Conservation (phyloP, 2,113 vertebrate species). For the Onychostruthus taczanowskii region DNA sequence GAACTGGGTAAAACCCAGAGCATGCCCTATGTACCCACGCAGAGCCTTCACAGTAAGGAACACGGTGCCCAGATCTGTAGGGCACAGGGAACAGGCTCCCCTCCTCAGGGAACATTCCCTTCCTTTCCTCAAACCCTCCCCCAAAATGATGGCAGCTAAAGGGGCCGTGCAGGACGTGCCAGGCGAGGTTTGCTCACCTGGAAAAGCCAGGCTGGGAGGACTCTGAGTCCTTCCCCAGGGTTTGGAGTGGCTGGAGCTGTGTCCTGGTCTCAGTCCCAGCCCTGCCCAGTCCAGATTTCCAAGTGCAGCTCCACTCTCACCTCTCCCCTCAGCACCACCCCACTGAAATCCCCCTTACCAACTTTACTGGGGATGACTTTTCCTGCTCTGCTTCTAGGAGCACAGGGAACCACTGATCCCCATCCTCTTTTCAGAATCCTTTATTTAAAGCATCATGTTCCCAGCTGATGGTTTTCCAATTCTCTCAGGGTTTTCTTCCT, state of each 20-base stretch:
- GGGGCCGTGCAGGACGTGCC: neutral
- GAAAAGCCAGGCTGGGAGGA: neutral
- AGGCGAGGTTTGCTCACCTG: neutral
- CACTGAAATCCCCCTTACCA: neutral
- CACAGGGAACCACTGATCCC: neutral
- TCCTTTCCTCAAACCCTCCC: neutral
- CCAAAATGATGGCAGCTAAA: neutral
- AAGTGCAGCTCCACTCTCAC: neutral
- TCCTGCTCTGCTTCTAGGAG: neutral
- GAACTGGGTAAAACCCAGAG: neutral
- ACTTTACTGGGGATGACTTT: neutral
- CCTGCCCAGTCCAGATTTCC: neutral
- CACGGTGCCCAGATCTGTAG: accelerated
- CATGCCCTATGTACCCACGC: too few species aligned
- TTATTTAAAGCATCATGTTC: neutral
- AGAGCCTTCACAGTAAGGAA: neutral
- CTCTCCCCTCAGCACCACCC: neutral
- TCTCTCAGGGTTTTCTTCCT: neutral
- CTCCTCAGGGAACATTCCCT: neutral
- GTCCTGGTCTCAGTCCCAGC: neutral
- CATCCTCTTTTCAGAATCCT: neutral
- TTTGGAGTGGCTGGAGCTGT: neutral
- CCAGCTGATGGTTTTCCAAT: neutral
- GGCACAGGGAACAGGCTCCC: accelerated
- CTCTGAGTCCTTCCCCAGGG: neutral